Evolutionary conservation across 2,113 vertebrate species (phyloP).

Genomic region (Chamaetylas fuelleborni): DNA sequence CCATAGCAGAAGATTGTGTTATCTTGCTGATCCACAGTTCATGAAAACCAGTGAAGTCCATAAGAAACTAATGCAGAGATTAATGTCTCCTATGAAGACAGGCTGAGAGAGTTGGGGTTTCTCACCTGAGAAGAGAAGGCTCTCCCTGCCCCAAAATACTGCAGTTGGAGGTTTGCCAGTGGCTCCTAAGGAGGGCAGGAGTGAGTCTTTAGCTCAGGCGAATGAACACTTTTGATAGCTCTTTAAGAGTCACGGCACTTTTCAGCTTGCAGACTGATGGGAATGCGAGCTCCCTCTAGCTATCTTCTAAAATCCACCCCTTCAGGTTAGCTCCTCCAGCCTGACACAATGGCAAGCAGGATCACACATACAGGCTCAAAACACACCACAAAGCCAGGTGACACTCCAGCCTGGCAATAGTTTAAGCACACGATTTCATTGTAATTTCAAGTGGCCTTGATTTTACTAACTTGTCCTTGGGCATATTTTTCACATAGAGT

Average conservation of each 20-base stretch:
- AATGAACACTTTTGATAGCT: neutral
- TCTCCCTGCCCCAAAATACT: rapidly evolving
- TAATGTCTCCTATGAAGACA: neutral
- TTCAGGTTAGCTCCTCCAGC: neutral
- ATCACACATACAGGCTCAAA: neutral
- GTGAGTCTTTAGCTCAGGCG: neutral
- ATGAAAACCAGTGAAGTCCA: neutral
- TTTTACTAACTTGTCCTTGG: neutral
- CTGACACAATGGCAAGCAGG: neutral
- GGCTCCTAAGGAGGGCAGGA: neutral
- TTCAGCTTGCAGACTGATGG: neutral
- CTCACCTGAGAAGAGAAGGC: neutral
- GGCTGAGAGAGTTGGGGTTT: neutral
- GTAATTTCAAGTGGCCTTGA: neutral
- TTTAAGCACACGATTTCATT: neutral
- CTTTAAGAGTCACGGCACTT: neutral
- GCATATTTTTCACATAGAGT: neutral
- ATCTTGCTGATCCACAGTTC: neutral
- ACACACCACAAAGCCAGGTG: neutral
- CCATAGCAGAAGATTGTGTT: neutral
- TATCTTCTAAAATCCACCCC: neutral
- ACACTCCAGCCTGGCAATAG: neutral
- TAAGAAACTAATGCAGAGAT: neutral
- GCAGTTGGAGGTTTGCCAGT: neutral
- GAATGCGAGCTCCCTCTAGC: neutral